Evolutionary conservation across 2,113 vertebrate species (phyloP), one percentile per base, ranked within the genome.

Genomic region (Megatriorchis doriae): DNA sequence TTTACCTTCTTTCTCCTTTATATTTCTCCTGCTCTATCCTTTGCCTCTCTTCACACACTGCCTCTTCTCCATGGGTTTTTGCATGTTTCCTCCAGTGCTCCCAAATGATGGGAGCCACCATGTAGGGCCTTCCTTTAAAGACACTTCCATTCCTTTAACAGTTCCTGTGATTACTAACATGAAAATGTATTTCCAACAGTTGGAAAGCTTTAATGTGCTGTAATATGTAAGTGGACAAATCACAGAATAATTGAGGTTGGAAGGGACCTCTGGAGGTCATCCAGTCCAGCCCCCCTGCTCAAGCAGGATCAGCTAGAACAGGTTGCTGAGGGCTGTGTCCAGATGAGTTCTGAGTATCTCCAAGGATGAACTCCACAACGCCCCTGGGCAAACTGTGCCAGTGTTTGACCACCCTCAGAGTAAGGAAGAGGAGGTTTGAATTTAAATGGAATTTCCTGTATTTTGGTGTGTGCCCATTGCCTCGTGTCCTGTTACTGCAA

Each of bases 201-300:
- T 67, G 42, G 19, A 80, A 86, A 83, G 15, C 12, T 86, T 81
- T 40, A 27, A 26, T 78, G 77, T 70, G 11, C 15, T 73, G 9
- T 16, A n/a, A 59, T 31, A 27, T 27, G 8, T n/a, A 56, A 89
- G 5, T 42, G 27, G 58, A 83, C 2, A 52, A 81, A 88, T 45
- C 25, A 59, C 8, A 73, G 55, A 27, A 55, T 34, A 9, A 6
- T 15, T 66, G 56, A 48, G 22, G 16, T 29, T 85, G 11, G n/a
- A 65, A 73, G 16, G 14, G 7, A 59, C 10, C 13, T 55, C n/a
- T 75, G n/a, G 13, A 90, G 1, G 7, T 58, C 38, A 6, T 13
- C 13, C 77, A 2, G 0, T 55, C 38, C 34, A 40, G 10, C 18
- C 22, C 5, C 3, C 11, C 36, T 42, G 12, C 25, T 56, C 15